These are phyloP conservation scores for Pollimyrus isidori DNA, from an alignment of 2,113 vertebrate species.

Conservation along the genomic window DNA sequence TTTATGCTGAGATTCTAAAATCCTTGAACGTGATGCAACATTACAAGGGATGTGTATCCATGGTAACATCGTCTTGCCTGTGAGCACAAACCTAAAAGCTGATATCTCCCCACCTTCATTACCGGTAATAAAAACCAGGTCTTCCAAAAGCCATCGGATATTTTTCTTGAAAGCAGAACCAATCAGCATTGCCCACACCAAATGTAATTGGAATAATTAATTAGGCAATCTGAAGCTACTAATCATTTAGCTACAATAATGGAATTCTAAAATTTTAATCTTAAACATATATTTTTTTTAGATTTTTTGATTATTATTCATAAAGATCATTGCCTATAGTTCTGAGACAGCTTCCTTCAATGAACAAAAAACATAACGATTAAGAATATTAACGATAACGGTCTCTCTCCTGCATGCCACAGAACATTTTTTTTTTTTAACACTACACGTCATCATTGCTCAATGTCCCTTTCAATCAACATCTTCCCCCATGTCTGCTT, in stretches of 20 bases:
- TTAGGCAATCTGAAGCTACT: not conserved
- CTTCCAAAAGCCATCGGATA: not conserved
- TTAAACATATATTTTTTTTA: not conserved
- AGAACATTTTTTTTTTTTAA: not conserved
- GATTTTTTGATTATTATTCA: not conserved
- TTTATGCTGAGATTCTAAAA: constrained; percentile 7
- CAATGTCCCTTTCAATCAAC: not conserved
- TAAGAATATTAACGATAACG: not conserved
- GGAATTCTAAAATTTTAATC: not conserved
- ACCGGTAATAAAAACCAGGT: not conserved
- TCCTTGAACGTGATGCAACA: constrained; percentile 21
- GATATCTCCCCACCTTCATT: not conserved
- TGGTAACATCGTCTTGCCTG: constrained; percentile 24
- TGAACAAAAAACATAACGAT: not conserved
- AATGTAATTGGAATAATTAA: constrained; percentile 5
- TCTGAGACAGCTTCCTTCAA: not conserved
- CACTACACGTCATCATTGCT: not conserved
- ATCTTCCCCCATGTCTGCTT: not conserved
- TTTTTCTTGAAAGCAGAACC: not conserved
- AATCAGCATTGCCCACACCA: not conserved
- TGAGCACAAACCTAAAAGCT: constrained; percentile 14
- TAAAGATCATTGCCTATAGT: not conserved
- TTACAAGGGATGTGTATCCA: constrained; percentile 26
- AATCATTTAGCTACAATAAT: not conserved
- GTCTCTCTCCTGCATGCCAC: not conserved